A percentile compares a stretch with the other conserved stretches of the same genome.
These are phyloP conservation scores for Columba livia DNA, from an alignment of 2,113 vertebrate genomes.

Conservation along the genomic window DNA sequence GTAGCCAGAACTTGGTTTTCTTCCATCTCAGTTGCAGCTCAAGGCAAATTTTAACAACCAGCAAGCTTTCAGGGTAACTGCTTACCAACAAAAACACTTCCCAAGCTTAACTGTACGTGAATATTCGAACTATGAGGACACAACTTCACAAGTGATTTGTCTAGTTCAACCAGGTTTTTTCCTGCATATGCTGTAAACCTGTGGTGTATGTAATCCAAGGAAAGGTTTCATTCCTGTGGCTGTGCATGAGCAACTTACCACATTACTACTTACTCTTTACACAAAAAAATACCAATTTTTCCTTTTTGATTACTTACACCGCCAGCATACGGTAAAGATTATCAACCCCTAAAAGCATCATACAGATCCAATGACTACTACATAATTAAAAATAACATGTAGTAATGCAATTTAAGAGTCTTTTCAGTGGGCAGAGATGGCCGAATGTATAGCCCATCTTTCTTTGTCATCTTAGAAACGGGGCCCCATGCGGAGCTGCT, in stretches of 20 bases:
- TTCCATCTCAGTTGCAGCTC: neutral
- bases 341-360: conserved; percentile 62
- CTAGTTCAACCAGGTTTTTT: neutral
- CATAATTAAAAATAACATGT: conserved; percentile 84
- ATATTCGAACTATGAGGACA: conserved; percentile 28
- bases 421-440: conserved; percentile 76
- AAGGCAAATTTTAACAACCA: conserved; percentile 28
- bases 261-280: neutral
- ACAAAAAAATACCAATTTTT: conserved; percentile 9
- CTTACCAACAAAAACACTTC: conserved; percentile 37
- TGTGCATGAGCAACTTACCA: neutral
- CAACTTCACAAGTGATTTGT: conserved; percentile 8
- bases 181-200: neutral
- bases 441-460: conserved; percentile 82
- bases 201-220: neutral
- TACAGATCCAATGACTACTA: conserved; percentile 80
- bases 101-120: neutral
- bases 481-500: conserved; percentile 81
- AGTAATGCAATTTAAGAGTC: conserved; percentile 79
- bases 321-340: conserved; percentile 25
- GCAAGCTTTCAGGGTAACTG: neutral
- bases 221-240: conserved; percentile 1
- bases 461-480: conserved; percentile 86
- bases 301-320: neutral
- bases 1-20: neutral